Base-by-base conservation (phyloP, 2,888 invertebrate genomes). In the Balanococcus diminutus region DNA sequence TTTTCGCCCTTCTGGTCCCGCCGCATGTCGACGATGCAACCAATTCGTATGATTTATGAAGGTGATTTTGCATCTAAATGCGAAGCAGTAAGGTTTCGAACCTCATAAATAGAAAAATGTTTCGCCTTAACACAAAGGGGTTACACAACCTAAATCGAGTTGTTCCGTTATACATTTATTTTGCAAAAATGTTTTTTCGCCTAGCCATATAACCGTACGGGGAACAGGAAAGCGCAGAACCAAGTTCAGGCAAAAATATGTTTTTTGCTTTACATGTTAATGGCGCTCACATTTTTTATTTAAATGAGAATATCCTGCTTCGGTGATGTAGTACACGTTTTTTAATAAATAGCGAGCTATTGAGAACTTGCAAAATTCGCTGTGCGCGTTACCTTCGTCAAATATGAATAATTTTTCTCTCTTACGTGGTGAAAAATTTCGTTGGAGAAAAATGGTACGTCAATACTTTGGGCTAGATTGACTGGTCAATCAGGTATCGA, bases 91-190 rank as follows among this genome's bases (percentile, higher is more conserved):
- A 82, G 56, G 82, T 82, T 82, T 82, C 82, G 82, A 82, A 82
- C 82, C 82, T 82, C 82, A 82, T 82, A 82, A 82, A 82, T 51
- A 82, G 82, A 82, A 82, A 82, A 82, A 82, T 82, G 46, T 82
- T 46, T 56, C 82, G 82, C 56, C 56, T 51, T 46, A 51, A 32
- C 51, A 79, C 75, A 79, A 79, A 79, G 75, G 82, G 82, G 82
- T 82, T 82, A 82, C 82, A 31, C 46, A 82, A 79, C 75, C 75
- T 79, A 82, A 82, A 82, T 82, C 82, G 82, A 82, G 82, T 82
- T 82, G 56, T 82, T 82, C 82, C 82, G 31, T 82, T 82, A 82
- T 51, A 82, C 82, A 51, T 56, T 82, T 82, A 51, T 82, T 82
- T 82, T 82, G 31, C 56, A 81, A 42, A 32, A 82, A 46, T 82